These are phyloP conservation scores for Drosophila tsacasi DNA, from an alignment of 1,140 invertebrate species.

Conservation along the genomic window DNA sequence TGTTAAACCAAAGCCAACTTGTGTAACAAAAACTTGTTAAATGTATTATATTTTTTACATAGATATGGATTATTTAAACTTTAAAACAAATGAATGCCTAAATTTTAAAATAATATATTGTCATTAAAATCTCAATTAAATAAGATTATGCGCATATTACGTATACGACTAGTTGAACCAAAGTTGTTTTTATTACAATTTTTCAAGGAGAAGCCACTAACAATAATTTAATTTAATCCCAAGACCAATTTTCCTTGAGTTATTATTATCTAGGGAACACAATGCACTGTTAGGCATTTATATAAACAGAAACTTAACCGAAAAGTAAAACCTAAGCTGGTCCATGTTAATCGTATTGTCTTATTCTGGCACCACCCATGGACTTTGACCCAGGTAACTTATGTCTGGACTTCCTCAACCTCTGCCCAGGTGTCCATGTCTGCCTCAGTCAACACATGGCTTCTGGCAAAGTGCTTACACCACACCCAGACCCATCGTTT, in stretches of 20 bases:
- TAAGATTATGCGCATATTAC: neutral
- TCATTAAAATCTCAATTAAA: no score
- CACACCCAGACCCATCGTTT: neutral
- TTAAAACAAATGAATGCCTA: no score
- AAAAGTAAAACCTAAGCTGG: neutral
- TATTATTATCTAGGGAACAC: no score
- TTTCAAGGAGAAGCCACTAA: neutral
- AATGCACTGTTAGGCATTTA: neutral
- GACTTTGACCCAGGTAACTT: constrained; percentile 16
- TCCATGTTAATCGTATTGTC: constrained; percentile 5
- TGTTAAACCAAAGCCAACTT: no score
- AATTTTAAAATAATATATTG: no score
- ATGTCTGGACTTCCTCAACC: constrained; percentile 15
- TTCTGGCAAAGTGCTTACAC: constrained; percentile 32
- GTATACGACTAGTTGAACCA: neutral
- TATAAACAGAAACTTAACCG: neutral
- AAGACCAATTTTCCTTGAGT: neutral
- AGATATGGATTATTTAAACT: no score
- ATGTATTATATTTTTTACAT: no score
- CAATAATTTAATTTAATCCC: neutral
- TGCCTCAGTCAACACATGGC: constrained; percentile 47
- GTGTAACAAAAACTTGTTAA: no score
- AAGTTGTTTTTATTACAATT: neutral
- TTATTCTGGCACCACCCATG: constrained; percentile 9
- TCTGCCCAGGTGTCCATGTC: constrained; percentile 19